These are phyloP conservation scores for Rhynchomys soricoides DNA, from an alignment of 2,113 vertebrate species.

Conservation along the genomic window DNA sequence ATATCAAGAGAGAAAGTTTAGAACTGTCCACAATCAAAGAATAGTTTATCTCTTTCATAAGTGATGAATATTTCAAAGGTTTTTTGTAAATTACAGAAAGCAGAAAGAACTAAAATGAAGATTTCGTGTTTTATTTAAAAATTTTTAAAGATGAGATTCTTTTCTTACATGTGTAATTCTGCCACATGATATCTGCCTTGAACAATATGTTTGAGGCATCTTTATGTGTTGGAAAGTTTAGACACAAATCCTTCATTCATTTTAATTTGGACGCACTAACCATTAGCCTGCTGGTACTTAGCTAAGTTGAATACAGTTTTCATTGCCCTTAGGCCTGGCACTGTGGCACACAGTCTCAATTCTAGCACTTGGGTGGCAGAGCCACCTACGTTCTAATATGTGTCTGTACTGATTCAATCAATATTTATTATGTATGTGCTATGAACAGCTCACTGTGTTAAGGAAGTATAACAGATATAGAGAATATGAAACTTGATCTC, in stretches of 20 bases:
- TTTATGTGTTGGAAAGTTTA: slow-evolving; percentile 2
- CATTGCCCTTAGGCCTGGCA: background rate
- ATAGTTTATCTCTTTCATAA: background rate
- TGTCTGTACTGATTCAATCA: background rate
- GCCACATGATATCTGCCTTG: background rate
- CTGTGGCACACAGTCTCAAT: background rate
- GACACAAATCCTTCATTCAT: background rate
- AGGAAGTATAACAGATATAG: background rate
- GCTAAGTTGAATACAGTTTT: background rate
- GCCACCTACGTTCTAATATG: background rate
- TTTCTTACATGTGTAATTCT: background rate
- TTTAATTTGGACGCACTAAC: slow-evolving; percentile 10
- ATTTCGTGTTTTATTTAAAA: background rate
- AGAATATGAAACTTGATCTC: too few relatives aligned
- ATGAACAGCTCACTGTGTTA: background rate
- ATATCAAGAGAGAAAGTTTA: background rate
- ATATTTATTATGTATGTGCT: background rate
- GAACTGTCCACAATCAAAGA: background rate
- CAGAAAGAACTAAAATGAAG: background rate
- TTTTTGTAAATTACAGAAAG: slow-evolving; percentile 35
- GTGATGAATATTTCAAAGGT: background rate
- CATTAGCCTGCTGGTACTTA: background rate
- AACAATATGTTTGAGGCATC: background rate
- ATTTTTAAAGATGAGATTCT: background rate
- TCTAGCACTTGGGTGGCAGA: background rate